Base-by-base conservation (phyloP, 2,888 invertebrate species). In the Callyntrura sp. region DNA sequence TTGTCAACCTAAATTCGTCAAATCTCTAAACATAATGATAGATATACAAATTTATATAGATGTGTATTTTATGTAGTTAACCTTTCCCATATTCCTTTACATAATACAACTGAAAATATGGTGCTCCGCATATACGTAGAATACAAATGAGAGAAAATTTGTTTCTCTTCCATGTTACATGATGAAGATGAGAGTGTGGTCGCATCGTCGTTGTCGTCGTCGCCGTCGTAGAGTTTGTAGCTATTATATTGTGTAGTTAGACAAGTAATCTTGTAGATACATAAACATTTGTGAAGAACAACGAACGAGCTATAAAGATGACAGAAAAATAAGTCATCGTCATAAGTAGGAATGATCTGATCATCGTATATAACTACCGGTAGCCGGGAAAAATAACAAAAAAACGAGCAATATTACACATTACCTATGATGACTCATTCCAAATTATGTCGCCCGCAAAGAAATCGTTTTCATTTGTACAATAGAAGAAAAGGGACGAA, bases 221-320 rank as follows among this genome's bases (percentile, higher is more conserved):
- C n/a, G n/a, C n/a, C n/a, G n/a, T n/a, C 11, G 65, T 65, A 70
- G 68, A 17, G 62, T 62, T 9, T 62, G 23, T 20, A 62, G 62
- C 11, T 11, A 62, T 60, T 8, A 60, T 2, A 60, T 35, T 35
- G 35, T 35, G 35, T 35, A 35, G 35, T 35, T 35, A 35, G 35
- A 35, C 35, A 6, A 35, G 35, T 35, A 4, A 35, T 35, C 35
- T 4, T 35, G 35, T 35, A 35, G 35, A 35, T 35, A 60, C n/a
- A 60, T 60, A 62, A 43, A 17, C n/a, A 35, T 35, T 35, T 35
- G 70, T 70, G 17, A 11, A 45, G 17, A 11, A 45, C 43, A 70
- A 70, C 70, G 43, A 70, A 70, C 43, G 70, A 70, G 70, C 70
- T 70, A 65, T 62, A 65, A 65, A 65, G 23, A 65, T 65, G 28